A percentile compares a stretch with the other conserved stretches of the same genome.
phyloP scores from a whole-genome alignment of 2,888 invertebrate genomes.

The Apotomis betuletana region DNA sequence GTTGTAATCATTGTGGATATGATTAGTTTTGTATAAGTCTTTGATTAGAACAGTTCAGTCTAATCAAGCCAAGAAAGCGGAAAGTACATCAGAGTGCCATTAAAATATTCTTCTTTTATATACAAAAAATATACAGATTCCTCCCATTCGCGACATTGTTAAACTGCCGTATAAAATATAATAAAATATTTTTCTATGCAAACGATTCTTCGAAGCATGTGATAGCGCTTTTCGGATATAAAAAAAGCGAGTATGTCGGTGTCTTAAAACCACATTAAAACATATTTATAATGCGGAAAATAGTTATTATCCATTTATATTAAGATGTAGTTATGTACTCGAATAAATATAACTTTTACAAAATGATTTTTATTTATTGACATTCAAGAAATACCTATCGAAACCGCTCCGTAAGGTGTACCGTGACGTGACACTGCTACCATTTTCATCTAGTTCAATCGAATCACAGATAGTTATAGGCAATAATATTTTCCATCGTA shows the following conservation, averaged over 20 bases:
- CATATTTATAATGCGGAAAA: slow-evolving; percentile 81
- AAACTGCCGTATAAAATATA: slow-evolving; percentile 59
- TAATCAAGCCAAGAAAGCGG: slow-evolving; percentile 47
- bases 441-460: too few species aligned
- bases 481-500: too few species aligned
- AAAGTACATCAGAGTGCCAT: slow-evolving; percentile 77
- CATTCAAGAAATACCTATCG: too few species aligned
- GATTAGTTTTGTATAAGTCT: background rate
- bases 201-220: slow-evolving; percentile 71
- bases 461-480: too few species aligned
- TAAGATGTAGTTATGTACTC: slow-evolving; percentile 85
- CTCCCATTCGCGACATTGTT: slow-evolving; percentile 62
- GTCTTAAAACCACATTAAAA: slow-evolving; percentile 75
- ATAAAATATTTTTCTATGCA: slow-evolving; percentile 75
- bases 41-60: slow-evolving; percentile 4
- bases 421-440: too few species aligned
- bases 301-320: slow-evolving; percentile 82
- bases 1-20: background rate
- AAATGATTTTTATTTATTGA: slow-evolving; percentile 55
- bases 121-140: slow-evolving; percentile 57
- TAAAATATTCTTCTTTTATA: slow-evolving; percentile 44
- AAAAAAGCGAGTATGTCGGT: slow-evolving; percentile 66
- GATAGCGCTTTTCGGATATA: slow-evolving; percentile 71
- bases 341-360: slow-evolving; percentile 84
- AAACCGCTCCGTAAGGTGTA: background rate